phyloP scores from a whole-genome alignment of 2,888 invertebrate species.

The Eristalinus aeneus region DNA sequence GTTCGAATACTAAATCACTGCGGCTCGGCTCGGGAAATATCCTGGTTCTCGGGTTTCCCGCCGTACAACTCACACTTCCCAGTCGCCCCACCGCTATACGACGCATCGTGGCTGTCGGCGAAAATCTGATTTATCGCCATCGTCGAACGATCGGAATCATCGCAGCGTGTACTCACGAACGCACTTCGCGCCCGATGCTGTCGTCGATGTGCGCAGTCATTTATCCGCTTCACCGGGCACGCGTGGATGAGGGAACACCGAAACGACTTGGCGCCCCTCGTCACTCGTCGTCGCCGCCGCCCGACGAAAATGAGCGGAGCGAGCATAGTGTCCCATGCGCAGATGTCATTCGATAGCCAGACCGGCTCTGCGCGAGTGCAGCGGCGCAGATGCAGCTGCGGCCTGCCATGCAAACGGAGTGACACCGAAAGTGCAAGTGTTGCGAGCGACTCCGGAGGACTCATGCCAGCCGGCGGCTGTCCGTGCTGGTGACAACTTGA shows the following conservation, averaged over 20 bases:
- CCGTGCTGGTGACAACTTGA: slow-evolving; percentile 45
- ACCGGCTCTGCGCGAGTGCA: slow-evolving; percentile 4
- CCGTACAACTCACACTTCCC: background rate
- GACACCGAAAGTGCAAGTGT: slow-evolving; percentile 63
- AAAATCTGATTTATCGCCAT: slow-evolving; percentile 60
- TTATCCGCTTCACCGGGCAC: slow-evolving; percentile 41
- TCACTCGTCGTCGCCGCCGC: background rate
- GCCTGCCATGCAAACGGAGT: slow-evolving; percentile 37
- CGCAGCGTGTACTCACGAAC: slow-evolving; percentile 62
- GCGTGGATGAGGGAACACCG: slow-evolving; percentile 17
- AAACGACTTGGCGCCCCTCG: background rate
- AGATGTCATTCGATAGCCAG: slow-evolving; percentile 60
- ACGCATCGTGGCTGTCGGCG: background rate
- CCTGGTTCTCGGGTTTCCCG: slow-evolving; percentile 41
- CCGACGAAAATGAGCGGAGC: background rate
- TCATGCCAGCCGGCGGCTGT: background rate
- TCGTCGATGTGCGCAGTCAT: slow-evolving; percentile 53
- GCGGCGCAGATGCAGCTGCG: background rate
- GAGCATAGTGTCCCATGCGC: slow-evolving; percentile 10
- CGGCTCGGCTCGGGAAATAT: slow-evolving; percentile 19
- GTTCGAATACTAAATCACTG: slow-evolving; percentile 65
- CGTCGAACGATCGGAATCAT: slow-evolving; percentile 42
- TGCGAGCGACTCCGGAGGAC: slow-evolving; percentile 27
- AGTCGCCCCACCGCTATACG: background rate
- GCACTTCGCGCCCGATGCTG: slow-evolving; percentile 62